Evolutionary conservation across 2,888 invertebrate species (phyloP), one percentile per base, ranked within the genome.

Genomic region (Dysmachus trigonus): DNA sequence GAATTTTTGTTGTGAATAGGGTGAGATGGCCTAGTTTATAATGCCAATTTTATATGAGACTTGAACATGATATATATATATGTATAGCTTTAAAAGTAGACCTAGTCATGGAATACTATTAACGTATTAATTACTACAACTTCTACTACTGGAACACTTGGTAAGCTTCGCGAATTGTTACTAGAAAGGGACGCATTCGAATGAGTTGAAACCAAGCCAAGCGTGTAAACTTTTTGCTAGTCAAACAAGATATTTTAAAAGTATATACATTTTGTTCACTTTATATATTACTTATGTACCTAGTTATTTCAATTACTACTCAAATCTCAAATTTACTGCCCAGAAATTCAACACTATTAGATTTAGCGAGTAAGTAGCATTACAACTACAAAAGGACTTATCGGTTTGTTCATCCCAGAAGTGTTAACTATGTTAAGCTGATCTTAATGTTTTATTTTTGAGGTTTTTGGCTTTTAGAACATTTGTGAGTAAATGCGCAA

Each of bases 311-410:
- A 72, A 83, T 83, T 83, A 72, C 27, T 81, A 72, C 38, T 72
- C 72, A 38, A 72, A 83, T 72, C 31, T 38, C 72, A 83, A 71
- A 83, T 83, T 83, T 35, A 83, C 83, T 83, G 83, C 83, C 83
- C 83, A 72, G 22, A 83, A 8, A 83, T 72, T 83, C 38, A 71
- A 83, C 72, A 83, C 72, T 83, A 83, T 72, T 83, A 72, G 72
- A 27, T 10, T 72, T 83, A 83, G 83, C n/a, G 41, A 72, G 62
- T 81, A 18, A 81, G 53, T 62, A 62, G 62, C 27, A 31, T 81
- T 81, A 31, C 51, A 81, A n/a, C 33, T 13, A 81, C 22, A 62
- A 22, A 27, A 62, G 7, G 2, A 62, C 22, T 62, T 62, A 10
- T 62, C 3, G 22, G 2, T 62, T 62, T 62, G 27, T 62, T 62